phyloP scores from a whole-genome alignment of 1,140 invertebrate species.

The Saccostrea echinata region DNA sequence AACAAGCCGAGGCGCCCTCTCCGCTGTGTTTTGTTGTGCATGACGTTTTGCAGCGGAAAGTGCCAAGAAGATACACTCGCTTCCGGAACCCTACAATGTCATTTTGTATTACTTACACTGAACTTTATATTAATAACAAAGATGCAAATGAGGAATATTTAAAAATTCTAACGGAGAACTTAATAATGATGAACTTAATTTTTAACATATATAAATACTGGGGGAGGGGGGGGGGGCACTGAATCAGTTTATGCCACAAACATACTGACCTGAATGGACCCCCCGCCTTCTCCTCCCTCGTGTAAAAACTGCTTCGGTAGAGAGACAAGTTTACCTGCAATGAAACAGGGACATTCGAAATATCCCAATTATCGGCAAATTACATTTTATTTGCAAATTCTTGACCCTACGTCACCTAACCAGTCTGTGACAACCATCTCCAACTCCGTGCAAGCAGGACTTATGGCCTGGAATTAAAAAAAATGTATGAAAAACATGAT shows the following conservation, averaged over 20 bases:
- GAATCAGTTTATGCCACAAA: no score
- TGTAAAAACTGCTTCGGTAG: slow-evolving; percentile 92
- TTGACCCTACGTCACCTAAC: not conserved
- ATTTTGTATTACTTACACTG: not conserved
- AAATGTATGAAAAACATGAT: not conserved
- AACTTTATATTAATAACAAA: not conserved
- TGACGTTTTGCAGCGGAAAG: slow-evolving; percentile 97
- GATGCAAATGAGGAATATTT: no score
- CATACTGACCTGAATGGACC: slow-evolving; percentile 89
- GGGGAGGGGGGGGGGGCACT: no score
- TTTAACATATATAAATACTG: no score
- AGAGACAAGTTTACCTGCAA: slow-evolving; percentile 87
- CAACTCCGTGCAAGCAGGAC: slow-evolving; percentile 89
- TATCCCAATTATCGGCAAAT: not conserved
- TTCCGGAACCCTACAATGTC: slow-evolving; percentile 91
- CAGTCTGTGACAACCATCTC: not conserved
- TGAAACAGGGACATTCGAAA: not conserved
- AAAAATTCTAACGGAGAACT: no score
- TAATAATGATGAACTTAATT: no score
- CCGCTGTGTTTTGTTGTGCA: slow-evolving; percentile 93
- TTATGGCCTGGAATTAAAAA: slow-evolving; percentile 87
- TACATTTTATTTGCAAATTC: no score
- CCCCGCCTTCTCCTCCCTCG: slow-evolving; percentile 92
- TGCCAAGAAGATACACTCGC: slow-evolving; percentile 97
- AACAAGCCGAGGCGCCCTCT: slow-evolving; percentile 96